These are phyloP conservation scores for Psylliodes chrysocephalus DNA, from an alignment of 2,888 invertebrate genomes.

Conservation along the genomic window DNA sequence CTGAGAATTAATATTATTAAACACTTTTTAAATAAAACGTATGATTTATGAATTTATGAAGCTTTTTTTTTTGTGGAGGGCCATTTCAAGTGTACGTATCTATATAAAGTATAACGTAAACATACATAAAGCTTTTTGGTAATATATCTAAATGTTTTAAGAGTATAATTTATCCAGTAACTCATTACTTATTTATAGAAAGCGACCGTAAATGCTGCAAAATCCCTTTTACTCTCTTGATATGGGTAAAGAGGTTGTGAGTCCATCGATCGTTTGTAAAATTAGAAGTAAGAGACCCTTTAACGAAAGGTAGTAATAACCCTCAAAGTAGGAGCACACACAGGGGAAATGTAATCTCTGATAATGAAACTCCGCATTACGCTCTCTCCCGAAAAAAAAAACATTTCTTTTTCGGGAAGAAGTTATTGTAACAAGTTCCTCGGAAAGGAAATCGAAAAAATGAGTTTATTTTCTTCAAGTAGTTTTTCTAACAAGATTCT, in stretches of 20 bases:
- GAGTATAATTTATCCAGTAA: no score
- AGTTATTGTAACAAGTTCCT: slow-evolving; percentile 40
- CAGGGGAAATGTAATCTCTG: slow-evolving; percentile 42
- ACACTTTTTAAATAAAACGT: no score
- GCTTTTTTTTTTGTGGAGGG: no score
- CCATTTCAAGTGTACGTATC: no score
- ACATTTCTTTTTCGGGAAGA: slow-evolving; percentile 29
- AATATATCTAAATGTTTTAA: no score
- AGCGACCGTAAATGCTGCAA: no score
- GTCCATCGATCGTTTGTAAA: slow-evolving; percentile 32
- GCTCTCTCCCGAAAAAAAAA: slow-evolving; percentile 36
- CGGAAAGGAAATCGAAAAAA: slow-evolving; percentile 29
- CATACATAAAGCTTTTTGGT: no score
- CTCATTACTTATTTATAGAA: no score
- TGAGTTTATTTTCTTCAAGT: slow-evolving; percentile 23
- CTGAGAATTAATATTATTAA: no score
- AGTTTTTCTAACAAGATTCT: slow-evolving; percentile 31
- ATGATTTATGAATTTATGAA: no score
- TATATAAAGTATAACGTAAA: no score
- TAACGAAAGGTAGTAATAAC: slow-evolving; percentile 40
- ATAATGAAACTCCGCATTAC: slow-evolving; percentile 42
- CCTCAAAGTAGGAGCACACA: slow-evolving; percentile 36
- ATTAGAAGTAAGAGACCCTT: slow-evolving; percentile 34
- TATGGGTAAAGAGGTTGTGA: slow-evolving; percentile 16
- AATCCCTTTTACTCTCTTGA: slow-evolving; percentile 15